Evolutionary conservation across 2,113 vertebrate genomes (phyloP), one percentile per base, ranked within the genome.

Genomic region (Toxotes jaculatrix): DNA sequence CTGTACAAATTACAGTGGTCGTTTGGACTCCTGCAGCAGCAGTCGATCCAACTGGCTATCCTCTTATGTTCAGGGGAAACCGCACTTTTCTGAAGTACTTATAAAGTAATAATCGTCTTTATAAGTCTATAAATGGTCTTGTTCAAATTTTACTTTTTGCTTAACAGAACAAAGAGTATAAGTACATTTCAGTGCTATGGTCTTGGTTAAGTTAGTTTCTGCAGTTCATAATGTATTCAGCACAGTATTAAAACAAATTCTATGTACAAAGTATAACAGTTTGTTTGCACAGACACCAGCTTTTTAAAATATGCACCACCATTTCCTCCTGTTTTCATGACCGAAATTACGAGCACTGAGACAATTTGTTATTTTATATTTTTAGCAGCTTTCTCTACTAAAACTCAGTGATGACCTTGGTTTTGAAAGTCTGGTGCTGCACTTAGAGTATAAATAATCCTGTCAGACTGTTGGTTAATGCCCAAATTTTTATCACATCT

Each of bases 401-500:
- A 85, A 79, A 70, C 65, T 31, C 49, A 36, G 13, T 53, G 34
- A 43, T 57, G 11, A 78, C 64, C 0, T 80, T 84, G 61, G n/a
- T 68, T 73, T 83, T 81, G 10, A 67, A 67, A 34, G 2, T 82
- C 74, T 87, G 87, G 23, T 79, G 19, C 74, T 84, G 51, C 42
- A 71, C 49, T 78, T 72, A 68, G 47, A 74, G 40, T 70, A 70
- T 88, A 83, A 88, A 85, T 83, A 87, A 73, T 63, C 36, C 56
- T 73, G 65, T 76, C 82, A 83, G 56, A 36, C 53, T 63, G 62
- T 70, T 79, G 71, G 70, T 84, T 63, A 79, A 51, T 79, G 36
- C 27, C 69, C 47, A 68, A 67, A 43, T 10, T 47, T 19, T 77
- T 53, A 63, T 79, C 66, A 72, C 61, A 87, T 74, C 57, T 76